These are phyloP conservation scores for Fistularia tabacaria DNA, from an alignment of 2,797 vertebrate species.

Conservation along the genomic window DNA sequence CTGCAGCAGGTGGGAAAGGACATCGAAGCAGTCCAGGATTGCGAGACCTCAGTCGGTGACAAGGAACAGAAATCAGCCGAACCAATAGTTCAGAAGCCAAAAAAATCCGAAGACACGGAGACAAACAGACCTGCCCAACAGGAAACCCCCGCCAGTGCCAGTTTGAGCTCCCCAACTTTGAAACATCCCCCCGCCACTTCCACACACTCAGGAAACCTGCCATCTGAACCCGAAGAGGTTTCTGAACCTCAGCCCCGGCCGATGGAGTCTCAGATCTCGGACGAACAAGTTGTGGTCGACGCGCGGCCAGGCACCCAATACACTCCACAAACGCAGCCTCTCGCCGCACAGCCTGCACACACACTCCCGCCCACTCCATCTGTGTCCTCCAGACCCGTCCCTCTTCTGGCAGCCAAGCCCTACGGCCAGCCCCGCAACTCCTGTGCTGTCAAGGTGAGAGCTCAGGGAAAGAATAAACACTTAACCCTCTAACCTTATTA, in stretches of 20 bases:
- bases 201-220: constrained; percentile 28
- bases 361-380: constrained; percentile 59
- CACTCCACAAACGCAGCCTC: constrained; percentile 36
- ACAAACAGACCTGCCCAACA: constrained; percentile 2
- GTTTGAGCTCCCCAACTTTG: constrained; percentile 9
- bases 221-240: constrained; percentile 21
- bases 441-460: constrained; percentile 83
- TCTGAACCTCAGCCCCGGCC: constrained; percentile 1
- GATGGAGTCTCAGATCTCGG: constrained; percentile 8
- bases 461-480: background rate
- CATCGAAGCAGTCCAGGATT: background rate
- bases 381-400: constrained; percentile 81
- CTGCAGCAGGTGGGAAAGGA: constrained; percentile 17
- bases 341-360: constrained; percentile 51
- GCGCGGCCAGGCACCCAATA: constrained; percentile 21
- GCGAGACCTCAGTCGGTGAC: background rate
- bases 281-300: constrained; percentile 6
- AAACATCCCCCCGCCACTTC: constrained; percentile 4
- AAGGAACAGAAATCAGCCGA: constrained; percentile 17
- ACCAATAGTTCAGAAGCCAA: constrained; percentile 9
- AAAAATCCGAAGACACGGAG: constrained; percentile 15
- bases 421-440: constrained; percentile 85
- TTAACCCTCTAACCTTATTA: background rate
- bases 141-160: constrained; percentile 7
- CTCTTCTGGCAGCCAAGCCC: constrained; percentile 91